Evolutionary conservation across 2,888 invertebrate species (phyloP).

Genomic region (Lasioglossum pauxillum): DNA sequence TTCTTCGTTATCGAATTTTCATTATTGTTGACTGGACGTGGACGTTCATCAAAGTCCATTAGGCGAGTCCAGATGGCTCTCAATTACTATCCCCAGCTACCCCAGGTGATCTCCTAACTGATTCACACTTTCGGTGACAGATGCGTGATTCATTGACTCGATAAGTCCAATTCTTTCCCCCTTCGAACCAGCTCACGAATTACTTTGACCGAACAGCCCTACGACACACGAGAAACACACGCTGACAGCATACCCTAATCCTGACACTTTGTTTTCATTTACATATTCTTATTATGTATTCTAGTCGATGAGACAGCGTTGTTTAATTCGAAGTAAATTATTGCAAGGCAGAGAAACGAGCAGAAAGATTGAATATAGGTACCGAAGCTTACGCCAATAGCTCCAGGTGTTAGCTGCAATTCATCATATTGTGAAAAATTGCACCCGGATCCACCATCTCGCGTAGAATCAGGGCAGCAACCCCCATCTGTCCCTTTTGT

Average conservation of each 20-base stretch:
- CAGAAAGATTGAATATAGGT: background rate
- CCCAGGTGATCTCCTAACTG: constrained; percentile 5
- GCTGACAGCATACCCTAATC: background rate
- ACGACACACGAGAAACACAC: background rate
- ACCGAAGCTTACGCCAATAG: background rate
- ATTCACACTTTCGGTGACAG: constrained; percentile 13
- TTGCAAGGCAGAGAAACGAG: background rate
- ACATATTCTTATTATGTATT: background rate
- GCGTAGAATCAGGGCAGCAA: background rate
- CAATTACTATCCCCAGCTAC: background rate
- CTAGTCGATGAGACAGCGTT: background rate
- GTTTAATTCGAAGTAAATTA: background rate
- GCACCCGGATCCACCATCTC: constrained; percentile 11
- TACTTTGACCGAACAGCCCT: background rate
- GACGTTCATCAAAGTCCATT: background rate
- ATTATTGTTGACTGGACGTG: background rate
- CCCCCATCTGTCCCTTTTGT: background rate
- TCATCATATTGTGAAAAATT: constrained; percentile 10
- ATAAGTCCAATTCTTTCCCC: constrained; percentile 8
- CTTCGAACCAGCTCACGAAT: background rate
- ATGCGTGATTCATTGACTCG: constrained; percentile 14
- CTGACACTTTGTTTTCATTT: background rate
- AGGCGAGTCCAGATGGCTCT: background rate
- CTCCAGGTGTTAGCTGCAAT: constrained; percentile 11
- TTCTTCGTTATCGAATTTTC: background rate